A percentile compares a stretch with the other conserved stretches of the same genome.
These are phyloP conservation scores for Alectura lathami DNA, from an alignment of 2,113 vertebrate genomes.

Conservation along the genomic window DNA sequence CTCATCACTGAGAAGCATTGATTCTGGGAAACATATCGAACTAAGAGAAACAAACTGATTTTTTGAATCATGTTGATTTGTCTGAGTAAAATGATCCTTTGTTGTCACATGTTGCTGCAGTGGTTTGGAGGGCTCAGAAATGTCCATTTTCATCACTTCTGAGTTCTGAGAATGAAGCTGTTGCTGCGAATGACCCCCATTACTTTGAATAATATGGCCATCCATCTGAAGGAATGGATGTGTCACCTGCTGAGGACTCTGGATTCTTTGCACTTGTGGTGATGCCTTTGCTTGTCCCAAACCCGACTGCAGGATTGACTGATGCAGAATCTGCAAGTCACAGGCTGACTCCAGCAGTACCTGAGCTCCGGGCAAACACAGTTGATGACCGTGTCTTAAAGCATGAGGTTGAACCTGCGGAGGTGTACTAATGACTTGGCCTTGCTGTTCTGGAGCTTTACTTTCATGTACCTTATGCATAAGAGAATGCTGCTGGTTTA, in stretches of 20 bases:
- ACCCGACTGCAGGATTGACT: constrained; percentile 83
- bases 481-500: constrained; percentile 84
- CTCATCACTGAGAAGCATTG: constrained; percentile 92
- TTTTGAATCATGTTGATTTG: constrained; percentile 88
- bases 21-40: constrained; percentile 95
- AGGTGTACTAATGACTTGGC: constrained; percentile 73
- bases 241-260: constrained; percentile 79
- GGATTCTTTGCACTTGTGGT: constrained; percentile 83
- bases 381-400: constrained; percentile 83
- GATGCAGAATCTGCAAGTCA: constrained; percentile 91
- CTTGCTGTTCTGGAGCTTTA: constrained; percentile 84
- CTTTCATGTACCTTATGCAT: constrained; percentile 84
- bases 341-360: constrained; percentile 87
- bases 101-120: constrained; percentile 80
- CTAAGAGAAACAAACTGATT: constrained; percentile 92
- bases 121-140: constrained; percentile 84
- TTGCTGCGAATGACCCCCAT: constrained; percentile 81
- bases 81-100: constrained; percentile 87
- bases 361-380: constrained; percentile 86
- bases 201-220: constrained; percentile 82
- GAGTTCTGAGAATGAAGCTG: constrained; percentile 82
- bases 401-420: constrained; percentile 77
- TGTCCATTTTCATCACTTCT: constrained; percentile 83
- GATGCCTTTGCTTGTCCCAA: constrained; percentile 83
- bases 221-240: constrained; percentile 92